Base-by-base conservation (phyloP, 2,797 vertebrate genomes). In the Netta rufina region DNA sequence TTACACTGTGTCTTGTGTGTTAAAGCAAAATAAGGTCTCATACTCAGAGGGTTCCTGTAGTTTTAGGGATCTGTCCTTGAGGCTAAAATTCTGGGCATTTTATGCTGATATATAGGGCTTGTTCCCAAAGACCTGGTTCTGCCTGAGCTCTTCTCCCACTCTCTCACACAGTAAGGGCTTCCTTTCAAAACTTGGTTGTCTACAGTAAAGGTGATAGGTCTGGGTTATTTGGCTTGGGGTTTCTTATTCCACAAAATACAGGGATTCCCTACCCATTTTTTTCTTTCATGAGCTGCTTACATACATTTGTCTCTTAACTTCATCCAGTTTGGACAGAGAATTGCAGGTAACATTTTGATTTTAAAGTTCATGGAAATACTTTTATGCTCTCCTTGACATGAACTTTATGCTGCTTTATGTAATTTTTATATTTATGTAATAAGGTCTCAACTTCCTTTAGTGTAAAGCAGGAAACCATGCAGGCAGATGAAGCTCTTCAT, bases 401-500 rank as follows among this genome's bases (percentile, higher is more conserved):
- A 92, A 75, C 41, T 36, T 93, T 84, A 79, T 77, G 21, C 56
- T 53, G 30, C 33, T 83, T 92, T 79, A 47, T 89, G 69, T 93
- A 33, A 47, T 86, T 93, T 87, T 13, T 93, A 30, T 94, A 45
- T 95, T 95, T 87, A 66, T 79, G 62, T 93, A 82, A 78, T 96
- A 86, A 8, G 86, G 87, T 70, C 83, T 96, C 89, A 39, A 49
- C 74, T 97, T 96, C 90, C 92, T 95, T 73, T 70, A 57, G 39
- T 89, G 65, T 87, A 89, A 96, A 89, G 89, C 95, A 95, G 94
- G 96, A 96, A 95, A 89, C 78, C 30, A 33, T 41, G 85, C 80
- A 73, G 49, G 38, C 84, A 62, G 75, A 28, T 81, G 73, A 91
- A 96, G 47, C 41, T 74, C 83, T 58, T 53, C 45, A 6, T 90